Conservation (phyloP, 2,113 vertebrate species). For the Charina bottae region DNA sequence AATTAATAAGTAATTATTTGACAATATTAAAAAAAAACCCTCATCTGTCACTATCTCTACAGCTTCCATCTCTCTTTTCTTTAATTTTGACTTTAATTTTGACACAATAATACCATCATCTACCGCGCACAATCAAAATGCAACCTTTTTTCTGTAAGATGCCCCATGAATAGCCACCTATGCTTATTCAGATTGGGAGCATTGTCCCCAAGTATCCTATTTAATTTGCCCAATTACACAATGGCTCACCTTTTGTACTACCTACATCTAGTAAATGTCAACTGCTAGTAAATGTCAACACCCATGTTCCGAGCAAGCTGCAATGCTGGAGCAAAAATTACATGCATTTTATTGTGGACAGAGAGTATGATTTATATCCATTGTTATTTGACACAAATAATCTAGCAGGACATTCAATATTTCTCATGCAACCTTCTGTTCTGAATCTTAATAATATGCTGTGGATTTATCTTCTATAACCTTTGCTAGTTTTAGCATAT, state of each 20-base stretch:
- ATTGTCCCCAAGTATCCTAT: slow-evolving; percentile 18
- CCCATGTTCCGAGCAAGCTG: background rate
- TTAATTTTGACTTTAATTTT: background rate
- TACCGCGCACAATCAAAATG: background rate
- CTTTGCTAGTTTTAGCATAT: slow-evolving; percentile 23
- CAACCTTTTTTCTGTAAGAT: background rate
- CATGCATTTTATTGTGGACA: slow-evolving; percentile 20
- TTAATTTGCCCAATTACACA: slow-evolving; percentile 38
- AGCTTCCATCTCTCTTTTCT: background rate
- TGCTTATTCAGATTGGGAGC: background rate
- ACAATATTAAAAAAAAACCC: background rate
- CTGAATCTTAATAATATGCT: slow-evolving; percentile 48
- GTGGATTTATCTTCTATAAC: background rate
- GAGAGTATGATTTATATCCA: slow-evolving; percentile 21
- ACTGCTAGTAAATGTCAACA: slow-evolving; percentile 18
- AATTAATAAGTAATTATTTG: background rate
- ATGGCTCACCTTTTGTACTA: background rate
- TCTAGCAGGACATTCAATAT: slow-evolving; percentile 34
- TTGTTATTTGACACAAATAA: slow-evolving; percentile 34
- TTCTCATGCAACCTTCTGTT: slow-evolving; percentile 41
- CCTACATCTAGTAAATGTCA: slow-evolving; percentile 26
- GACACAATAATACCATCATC: slow-evolving; percentile 18
- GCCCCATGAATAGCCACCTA: background rate
- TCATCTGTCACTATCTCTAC: background rate
- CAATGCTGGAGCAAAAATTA: slow-evolving; percentile 36